Percentiles rank a stretch among this genome's conserved stretches.
phyloP scores from a whole-genome alignment of 2,888 invertebrate species.

The Anarsia innoxiella region DNA sequence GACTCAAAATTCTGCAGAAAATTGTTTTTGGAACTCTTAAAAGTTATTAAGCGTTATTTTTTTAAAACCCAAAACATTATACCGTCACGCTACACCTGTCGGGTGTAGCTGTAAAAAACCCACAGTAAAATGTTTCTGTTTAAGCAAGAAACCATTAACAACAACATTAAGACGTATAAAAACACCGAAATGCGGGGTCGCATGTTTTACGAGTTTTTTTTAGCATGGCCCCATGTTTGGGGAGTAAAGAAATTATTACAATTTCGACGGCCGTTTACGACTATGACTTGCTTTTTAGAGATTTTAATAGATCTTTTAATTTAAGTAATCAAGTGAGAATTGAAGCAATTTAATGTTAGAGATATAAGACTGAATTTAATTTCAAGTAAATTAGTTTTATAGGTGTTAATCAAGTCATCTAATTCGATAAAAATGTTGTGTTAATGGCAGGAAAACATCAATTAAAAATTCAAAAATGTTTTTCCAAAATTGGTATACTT shows the following conservation, averaged over 20 bases:
- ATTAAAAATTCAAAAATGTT: too few species aligned
- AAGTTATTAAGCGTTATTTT: too few species aligned
- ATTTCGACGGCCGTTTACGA: slow-evolving; percentile 2
- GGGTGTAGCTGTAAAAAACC: slow-evolving; percentile 30
- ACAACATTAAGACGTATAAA: slow-evolving; percentile 41
- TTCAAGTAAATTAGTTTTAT: neutral
- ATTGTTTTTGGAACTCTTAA: too few species aligned
- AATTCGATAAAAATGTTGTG: too few species aligned
- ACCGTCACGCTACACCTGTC: slow-evolving; percentile 31
- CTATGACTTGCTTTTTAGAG: slow-evolving; percentile 10
- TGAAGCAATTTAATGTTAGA: slow-evolving; percentile 8
- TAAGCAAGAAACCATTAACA: slow-evolving; percentile 57
- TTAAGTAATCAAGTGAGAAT: slow-evolving; percentile 10
- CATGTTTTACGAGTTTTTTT: slow-evolving; percentile 10
- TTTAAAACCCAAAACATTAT: too few species aligned
- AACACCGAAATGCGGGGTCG: slow-evolving; percentile 27
- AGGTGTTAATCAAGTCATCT: too few species aligned
- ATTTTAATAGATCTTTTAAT: slow-evolving; percentile 14
- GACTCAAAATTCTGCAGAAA: too few species aligned
- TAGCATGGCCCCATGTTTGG: slow-evolving; percentile 12
- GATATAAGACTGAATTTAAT: neutral
- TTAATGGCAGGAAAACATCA: too few species aligned
- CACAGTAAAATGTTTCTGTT: slow-evolving; percentile 34
- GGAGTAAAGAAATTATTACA: slow-evolving; percentile 11
- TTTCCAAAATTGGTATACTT: too few species aligned